Base-by-base conservation (phyloP, 2,797 vertebrate species). In the Hybognathus amarus region DNA sequence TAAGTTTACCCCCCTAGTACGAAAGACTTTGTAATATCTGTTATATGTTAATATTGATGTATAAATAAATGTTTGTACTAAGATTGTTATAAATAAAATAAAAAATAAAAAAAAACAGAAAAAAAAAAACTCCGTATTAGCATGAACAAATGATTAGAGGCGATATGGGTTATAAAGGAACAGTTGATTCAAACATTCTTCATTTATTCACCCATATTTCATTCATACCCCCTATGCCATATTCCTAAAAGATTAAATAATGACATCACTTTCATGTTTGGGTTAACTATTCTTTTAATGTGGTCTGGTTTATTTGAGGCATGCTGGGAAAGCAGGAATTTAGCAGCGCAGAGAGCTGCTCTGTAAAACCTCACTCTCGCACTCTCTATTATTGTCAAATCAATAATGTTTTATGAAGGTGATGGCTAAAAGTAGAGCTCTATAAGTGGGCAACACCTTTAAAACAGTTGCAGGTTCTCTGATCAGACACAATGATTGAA, bases 351-450 rank as follows among this genome's bases (percentile, higher is more conserved):
- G 50, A 38, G 47, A 67, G 30, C 30, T 67, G 30, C 17, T 56
- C 50, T 79, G 50, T 24, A 67, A 68, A 68, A 8, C 63, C 18
- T 22, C 36, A 22, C 52, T 45, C 18, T 63, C 10, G 4, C 6
- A 64, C 30, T 61, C 38, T 70, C 33, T 77, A 56, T 61, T 9
- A 1, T 71, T 61, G 56, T 27, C 15, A 66, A 74, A 82, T 75
- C 80, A 75, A 75, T 75, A 75, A 66, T 40, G 45, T 30, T 82
- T 82, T 30, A 66, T 75, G 45, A 67, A 75, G 80, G 80, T 54
- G 80, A 54, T 11, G 11, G 11, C n/a, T n/a, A 30, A 50, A n/a
- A 74, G 30, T 27, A 20, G 27, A 74, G 30, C 42, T 81, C 15
- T 63, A 47, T 45, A 63, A 71, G 40, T 22, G 80, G 15, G 36